Conservation (phyloP, 2,797 vertebrate genomes). For the Gallinago stenura region DNA sequence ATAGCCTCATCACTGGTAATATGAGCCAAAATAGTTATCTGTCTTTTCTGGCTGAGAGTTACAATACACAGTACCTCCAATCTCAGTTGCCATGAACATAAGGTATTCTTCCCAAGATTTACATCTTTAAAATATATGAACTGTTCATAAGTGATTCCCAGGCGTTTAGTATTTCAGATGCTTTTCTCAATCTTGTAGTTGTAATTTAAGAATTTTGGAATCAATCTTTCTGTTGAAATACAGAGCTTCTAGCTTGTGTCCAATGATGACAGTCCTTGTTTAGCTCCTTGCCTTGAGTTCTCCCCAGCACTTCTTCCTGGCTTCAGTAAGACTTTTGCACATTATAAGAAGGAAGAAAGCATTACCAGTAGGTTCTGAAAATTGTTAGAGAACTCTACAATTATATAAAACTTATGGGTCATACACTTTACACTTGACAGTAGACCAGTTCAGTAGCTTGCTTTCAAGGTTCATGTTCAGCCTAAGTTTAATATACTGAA, state of each 20-base stretch:
- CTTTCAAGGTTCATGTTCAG: background rate
- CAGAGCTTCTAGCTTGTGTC: constrained; percentile 31
- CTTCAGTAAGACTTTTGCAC: background rate
- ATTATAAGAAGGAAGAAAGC: background rate
- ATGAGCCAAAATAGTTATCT: constrained; percentile 86
- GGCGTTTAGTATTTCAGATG: constrained; percentile 64
- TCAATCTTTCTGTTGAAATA: constrained; percentile 58
- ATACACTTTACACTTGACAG: background rate
- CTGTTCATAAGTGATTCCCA: constrained; percentile 76
- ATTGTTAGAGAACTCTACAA: background rate
- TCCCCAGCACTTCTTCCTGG: background rate
- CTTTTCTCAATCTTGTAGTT: constrained; percentile 59
- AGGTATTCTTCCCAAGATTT: constrained; percentile 80
- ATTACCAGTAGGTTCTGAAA: background rate
- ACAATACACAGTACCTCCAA: constrained; percentile 77
- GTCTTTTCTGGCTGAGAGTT: constrained; percentile 81
- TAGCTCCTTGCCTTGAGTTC: constrained; percentile 20
- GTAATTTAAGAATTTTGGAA: constrained; percentile 66
- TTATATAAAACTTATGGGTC: background rate
- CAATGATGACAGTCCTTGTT: constrained; percentile 38
- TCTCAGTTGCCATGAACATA: constrained; percentile 73
- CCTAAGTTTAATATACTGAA: background rate
- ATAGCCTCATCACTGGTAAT: constrained; percentile 83
- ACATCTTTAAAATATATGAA: constrained; percentile 81
- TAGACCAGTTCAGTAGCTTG: background rate